Base-by-base conservation (phyloP, 2,888 invertebrate species). In the Lottia gigantea region DNA sequence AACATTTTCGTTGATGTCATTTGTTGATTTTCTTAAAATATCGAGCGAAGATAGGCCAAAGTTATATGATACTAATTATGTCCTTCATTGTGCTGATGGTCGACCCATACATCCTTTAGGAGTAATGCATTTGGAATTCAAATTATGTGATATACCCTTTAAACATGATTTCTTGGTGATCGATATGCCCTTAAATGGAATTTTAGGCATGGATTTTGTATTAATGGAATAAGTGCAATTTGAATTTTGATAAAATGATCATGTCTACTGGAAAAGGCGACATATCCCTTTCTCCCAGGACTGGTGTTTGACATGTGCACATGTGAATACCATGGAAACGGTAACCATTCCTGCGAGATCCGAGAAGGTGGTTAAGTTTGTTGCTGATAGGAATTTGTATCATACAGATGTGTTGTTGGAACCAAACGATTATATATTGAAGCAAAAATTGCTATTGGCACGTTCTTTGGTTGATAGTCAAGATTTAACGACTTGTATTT, bases 1-100 rank as follows among this genome's bases (percentile, higher is more conserved):
- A n/a, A 19, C 49, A 19, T 55, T 55, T 55, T 55, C 49, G 49
- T n/a, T 55, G 49, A n/a, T 55, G 49, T 55, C 49, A 7, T 40
- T 40, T 40, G 49, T n/a, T 8, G 49, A n/a, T 19, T n/a, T 7
- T 19, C 12, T 19, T n/a, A 55, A 55, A 19, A 19, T n/a, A n/a
- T 19, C 19, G n/a, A 19, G 11, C 12, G n/a, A 19, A 12, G 7
- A 55, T 19, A 7, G n/a, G 12, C 49, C 49, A 7, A 19, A 11
- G n/a, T 55, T 55, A 55, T 19, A 19, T n/a, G 49, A 55, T 19
- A 55, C 49, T 12, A 19, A n/a, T 55, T n/a, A 7, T n/a, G 19
- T 55, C 6, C 19, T 55, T 8, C n/a, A 55, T 8, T 8, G n/a
- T n/a, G 49, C 49, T 7, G 49, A 55, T 55, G 49, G 49, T 7